These are phyloP conservation scores for Dorcus hopei DNA, from an alignment of 2,888 invertebrate genomes.

Conservation along the genomic window DNA sequence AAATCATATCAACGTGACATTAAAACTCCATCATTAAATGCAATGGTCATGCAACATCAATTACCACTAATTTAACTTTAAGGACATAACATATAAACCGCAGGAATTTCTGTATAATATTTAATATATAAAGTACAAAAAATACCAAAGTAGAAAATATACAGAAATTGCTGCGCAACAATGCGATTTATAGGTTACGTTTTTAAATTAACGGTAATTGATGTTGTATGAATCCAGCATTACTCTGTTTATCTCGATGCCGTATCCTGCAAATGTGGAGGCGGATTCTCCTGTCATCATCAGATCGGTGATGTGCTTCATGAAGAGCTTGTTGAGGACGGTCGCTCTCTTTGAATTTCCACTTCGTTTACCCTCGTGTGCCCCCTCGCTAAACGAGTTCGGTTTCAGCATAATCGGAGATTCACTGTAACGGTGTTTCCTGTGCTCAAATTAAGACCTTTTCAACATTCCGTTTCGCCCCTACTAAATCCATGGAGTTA, in stretches of 20 bases:
- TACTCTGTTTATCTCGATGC: slow-evolving; percentile 72
- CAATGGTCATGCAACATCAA: no score
- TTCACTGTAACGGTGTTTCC: slow-evolving; percentile 36
- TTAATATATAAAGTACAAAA: no score
- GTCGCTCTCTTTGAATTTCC: slow-evolving; percentile 58
- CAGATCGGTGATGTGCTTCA: slow-evolving; percentile 75
- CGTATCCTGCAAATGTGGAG: slow-evolving; percentile 59
- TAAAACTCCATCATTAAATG: no score
- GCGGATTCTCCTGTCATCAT: slow-evolving; percentile 70
- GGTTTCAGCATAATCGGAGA: slow-evolving; percentile 33
- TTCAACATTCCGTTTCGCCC: neutral
- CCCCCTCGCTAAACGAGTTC: slow-evolving; percentile 41
- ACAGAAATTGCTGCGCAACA: no score
- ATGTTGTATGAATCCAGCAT: no score
- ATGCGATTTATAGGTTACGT: no score
- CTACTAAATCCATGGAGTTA: neutral
- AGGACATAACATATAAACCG: no score
- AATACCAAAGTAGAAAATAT: no score
- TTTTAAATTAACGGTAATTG: no score
- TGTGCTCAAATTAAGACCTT: slow-evolving; percentile 16
- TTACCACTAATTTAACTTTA: no score
- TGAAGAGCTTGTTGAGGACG: slow-evolving; percentile 76
- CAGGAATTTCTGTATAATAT: no score
- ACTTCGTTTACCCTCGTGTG: slow-evolving; percentile 53
- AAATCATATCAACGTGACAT: slow-evolving; percentile 34